These are phyloP conservation scores for Numenius arquata DNA, from an alignment of 2,113 vertebrate genomes.

Conservation along the genomic window DNA sequence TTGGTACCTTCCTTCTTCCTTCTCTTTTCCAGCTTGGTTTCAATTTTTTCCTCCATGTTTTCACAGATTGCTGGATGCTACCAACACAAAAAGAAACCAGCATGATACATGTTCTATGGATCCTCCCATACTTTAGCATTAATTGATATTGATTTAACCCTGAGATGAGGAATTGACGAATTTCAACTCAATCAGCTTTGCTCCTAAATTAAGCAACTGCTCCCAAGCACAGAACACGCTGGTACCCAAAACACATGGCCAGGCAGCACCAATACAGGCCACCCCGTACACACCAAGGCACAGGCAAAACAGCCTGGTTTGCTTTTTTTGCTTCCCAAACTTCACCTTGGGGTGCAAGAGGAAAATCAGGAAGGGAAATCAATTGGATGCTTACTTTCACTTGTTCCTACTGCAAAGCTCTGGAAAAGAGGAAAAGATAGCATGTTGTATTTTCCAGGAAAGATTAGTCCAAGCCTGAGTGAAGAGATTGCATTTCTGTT, in stretches of 20 bases:
- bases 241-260: not conserved
- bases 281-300: not conserved
- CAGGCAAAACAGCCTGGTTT: not conserved
- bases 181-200: not conserved
- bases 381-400: not conserved
- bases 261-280: not conserved
- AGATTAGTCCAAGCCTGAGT: not conserved
- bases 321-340: not conserved
- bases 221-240: not conserved
- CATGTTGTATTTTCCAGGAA: not conserved
- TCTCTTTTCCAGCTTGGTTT: not conserved
- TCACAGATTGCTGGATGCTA: not conserved
- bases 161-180: constrained; percentile 23
- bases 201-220: not conserved
- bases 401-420: not conserved
- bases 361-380: not conserved
- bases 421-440: not conserved
- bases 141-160: constrained; percentile 53
- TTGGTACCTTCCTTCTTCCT: not conserved
- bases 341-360: not conserved
- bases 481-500: not conserved
- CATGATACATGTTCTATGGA: not conserved
- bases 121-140: not conserved
- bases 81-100: not conserved
- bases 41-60: not conserved